These are phyloP conservation scores for Stenopsyche tienmushanensis DNA, from an alignment of 1,140 invertebrate species.

Conservation along the genomic window DNA sequence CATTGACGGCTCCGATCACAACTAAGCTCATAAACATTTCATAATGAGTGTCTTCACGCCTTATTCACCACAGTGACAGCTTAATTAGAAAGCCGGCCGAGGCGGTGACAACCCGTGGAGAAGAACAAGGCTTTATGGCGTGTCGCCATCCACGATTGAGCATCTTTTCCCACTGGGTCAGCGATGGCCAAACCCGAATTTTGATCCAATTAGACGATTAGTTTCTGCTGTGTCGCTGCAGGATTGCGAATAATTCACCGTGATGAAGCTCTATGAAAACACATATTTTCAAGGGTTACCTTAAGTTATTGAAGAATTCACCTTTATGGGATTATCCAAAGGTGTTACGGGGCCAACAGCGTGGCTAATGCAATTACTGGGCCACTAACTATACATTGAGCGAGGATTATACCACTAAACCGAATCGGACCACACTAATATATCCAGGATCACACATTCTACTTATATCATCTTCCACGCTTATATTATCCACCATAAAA, in stretches of 20 bases:
- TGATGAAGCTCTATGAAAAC: neutral
- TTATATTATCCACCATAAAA: no score
- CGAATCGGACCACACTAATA: no score
- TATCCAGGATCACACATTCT: no score
- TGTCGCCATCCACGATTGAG: neutral
- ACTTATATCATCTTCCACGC: no score
- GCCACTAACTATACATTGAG: no score
- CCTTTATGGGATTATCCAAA: slow-evolving; percentile 8
- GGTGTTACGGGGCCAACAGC: neutral
- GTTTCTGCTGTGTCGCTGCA: no score
- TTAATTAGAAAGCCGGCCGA: slow-evolving; percentile 18
- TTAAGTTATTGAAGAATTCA: neutral
- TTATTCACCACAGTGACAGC: slow-evolving; percentile 13
- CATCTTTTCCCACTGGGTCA: no score
- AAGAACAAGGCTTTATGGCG: neutral
- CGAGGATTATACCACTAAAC: neutral
- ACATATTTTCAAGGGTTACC: neutral
- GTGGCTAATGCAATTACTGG: slow-evolving; percentile 11
- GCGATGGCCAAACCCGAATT: no score
- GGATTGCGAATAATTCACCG: neutral
- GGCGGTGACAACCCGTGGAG: slow-evolving; percentile 7
- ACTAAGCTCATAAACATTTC: slow-evolving; percentile 11
- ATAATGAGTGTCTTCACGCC: slow-evolving; percentile 14
- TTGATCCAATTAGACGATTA: no score
- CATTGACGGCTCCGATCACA: neutral